Conservation (phyloP, 2,113 vertebrate species). For the Emydocephalus ijimae region DNA sequence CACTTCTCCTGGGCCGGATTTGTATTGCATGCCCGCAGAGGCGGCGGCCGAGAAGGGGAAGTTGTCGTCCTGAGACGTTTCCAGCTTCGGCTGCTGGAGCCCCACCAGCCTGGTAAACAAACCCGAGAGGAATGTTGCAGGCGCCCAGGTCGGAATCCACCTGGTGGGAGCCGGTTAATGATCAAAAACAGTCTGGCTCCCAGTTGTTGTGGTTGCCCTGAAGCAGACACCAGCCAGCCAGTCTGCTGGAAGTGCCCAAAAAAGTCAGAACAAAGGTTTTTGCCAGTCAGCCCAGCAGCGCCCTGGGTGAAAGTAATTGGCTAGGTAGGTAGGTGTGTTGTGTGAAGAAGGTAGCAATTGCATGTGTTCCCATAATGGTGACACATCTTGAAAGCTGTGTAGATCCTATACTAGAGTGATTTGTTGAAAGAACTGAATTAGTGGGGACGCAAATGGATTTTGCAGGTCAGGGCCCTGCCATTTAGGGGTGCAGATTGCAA, state of each 20-base stretch:
- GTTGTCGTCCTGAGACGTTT: not conserved
- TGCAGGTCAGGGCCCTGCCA: not conserved
- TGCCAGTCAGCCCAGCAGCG: not conserved
- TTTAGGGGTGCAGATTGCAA: not conserved
- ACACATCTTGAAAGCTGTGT: not conserved
- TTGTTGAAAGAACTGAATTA: not conserved
- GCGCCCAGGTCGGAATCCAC: not conserved
- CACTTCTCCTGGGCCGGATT: not conserved
- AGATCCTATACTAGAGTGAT: not conserved
- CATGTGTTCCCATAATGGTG: not conserved
- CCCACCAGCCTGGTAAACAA: not conserved
- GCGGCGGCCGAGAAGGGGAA: not conserved
- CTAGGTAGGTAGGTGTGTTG: not conserved
- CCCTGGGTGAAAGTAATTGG: not conserved
- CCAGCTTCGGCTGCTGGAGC: not conserved
- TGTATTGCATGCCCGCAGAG: not conserved
- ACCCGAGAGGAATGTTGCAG: not conserved
- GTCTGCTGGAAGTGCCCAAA: not conserved
- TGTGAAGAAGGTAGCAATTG: not conserved
- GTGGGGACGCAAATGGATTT: not conserved
- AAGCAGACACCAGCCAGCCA: not conserved
- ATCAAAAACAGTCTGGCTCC: not conserved
- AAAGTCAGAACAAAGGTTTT: not conserved
- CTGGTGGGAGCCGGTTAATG: rapidly evolving
- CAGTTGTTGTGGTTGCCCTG: not conserved